phyloP scores from a whole-genome alignment of 2,113 vertebrate species.

The Calyptomena viridis region DNA sequence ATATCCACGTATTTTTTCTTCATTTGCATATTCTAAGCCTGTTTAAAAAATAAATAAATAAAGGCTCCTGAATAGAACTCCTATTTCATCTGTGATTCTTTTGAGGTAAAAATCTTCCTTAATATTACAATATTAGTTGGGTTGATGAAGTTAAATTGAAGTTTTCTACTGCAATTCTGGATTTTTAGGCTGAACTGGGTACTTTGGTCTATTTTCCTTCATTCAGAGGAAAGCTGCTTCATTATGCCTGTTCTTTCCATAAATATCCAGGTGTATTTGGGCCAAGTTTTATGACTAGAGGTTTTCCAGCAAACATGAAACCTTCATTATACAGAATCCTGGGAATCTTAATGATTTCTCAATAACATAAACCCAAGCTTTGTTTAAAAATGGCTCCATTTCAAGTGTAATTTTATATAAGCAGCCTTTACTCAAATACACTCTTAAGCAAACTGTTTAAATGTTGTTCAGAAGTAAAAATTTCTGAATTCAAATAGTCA shows the following conservation, averaged over 20 bases:
- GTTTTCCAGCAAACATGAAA: neutral
- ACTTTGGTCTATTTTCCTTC: neutral
- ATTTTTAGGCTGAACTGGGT: neutral
- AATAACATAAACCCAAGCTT: neutral
- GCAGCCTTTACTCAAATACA: neutral
- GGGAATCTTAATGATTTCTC: neutral
- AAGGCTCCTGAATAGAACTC: neutral
- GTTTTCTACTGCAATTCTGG: neutral
- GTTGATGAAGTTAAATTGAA: neutral
- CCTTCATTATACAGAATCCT: neutral
- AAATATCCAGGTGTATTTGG: neutral
- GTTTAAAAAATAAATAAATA: neutral
- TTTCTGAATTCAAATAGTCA: neutral
- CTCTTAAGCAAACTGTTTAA: neutral
- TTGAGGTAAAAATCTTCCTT: neutral
- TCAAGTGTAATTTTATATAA: neutral
- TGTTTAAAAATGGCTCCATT: neutral
- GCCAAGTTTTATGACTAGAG: neutral
- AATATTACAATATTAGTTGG: neutral
- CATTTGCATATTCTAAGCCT: neutral
- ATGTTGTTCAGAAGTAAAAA: neutral
- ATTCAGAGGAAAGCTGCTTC: neutral
- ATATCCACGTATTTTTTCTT: neutral
- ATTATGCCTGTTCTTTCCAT: neutral
- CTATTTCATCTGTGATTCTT: neutral